These are phyloP conservation scores for Drosophila orena DNA, from an alignment of 1,140 invertebrate species.

Conservation along the genomic window DNA sequence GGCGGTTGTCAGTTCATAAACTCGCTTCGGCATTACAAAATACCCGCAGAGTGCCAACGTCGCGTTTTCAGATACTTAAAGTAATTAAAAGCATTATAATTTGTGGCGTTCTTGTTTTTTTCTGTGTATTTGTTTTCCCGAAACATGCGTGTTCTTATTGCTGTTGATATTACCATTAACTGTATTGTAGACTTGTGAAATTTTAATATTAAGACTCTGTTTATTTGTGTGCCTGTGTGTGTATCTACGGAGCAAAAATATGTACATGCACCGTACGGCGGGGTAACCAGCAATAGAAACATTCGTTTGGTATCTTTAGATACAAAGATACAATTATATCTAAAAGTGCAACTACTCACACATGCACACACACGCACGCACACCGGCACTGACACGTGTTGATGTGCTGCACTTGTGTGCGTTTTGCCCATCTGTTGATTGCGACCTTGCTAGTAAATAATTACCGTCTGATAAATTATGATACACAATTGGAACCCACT, in stretches of 20 bases:
- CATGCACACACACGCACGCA: background rate
- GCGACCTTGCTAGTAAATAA: conserved; percentile 43
- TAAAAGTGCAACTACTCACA: conserved; percentile 16
- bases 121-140: background rate
- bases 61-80: conserved; percentile 63
- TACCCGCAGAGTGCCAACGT: conserved; percentile 35
- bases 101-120: background rate
- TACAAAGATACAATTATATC: conserved; percentile 21
- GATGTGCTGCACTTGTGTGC: conserved; percentile 2
- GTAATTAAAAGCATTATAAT: conserved; percentile 58
- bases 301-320: conserved; percentile 45
- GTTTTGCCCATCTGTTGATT: conserved; percentile 59
- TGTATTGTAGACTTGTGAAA: conserved; percentile 8
- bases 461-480: conserved; percentile 23
- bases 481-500: conserved; percentile 4
- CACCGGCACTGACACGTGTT: conserved; percentile 2
- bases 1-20: conserved; percentile 52
- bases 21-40: conserved; percentile 26
- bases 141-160: too few relatives aligned
- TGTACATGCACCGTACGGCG: conserved; percentile 30
- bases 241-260: conserved; percentile 25
- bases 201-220: background rate
- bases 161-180: background rate
- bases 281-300: conserved; percentile 41
- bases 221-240: conserved; percentile 23